These are phyloP conservation scores for Equus przewalskii DNA, from an alignment of 2,113 vertebrate species.

Conservation along the genomic window DNA sequence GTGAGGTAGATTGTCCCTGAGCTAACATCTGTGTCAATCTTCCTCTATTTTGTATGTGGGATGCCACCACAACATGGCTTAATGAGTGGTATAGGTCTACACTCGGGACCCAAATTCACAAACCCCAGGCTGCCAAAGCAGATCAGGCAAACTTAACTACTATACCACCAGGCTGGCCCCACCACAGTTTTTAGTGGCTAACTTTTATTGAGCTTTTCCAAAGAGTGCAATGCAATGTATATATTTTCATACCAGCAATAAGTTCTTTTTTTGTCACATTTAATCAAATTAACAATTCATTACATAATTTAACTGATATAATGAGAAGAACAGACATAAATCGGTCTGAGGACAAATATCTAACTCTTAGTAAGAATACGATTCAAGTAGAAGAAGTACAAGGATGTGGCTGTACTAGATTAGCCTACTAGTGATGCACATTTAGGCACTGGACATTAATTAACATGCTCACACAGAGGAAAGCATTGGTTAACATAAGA, in stretches of 20 bases:
- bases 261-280: neutral
- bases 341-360: neutral
- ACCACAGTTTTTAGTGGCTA: neutral
- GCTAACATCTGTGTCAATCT: too few species aligned
- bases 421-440: neutral
- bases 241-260: neutral
- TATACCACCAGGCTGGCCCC: too few species aligned
- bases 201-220: neutral
- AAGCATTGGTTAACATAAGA: neutral
- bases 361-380: neutral
- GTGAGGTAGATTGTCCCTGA: too few species aligned
- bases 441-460: neutral
- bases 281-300: constrained; percentile 7
- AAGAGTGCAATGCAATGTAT: neutral
- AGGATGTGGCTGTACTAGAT: neutral
- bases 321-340: neutral
- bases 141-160: too few species aligned
- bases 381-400: neutral
- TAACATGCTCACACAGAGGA: neutral
- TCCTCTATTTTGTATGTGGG: too few species aligned
- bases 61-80: too few species aligned
- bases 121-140: too few species aligned
- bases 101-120: too few species aligned
- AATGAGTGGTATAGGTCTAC: too few species aligned
- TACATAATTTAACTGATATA: neutral